These are phyloP conservation scores for Synergus japonicus DNA, from an alignment of 2,888 invertebrate species.

Conservation along the genomic window DNA sequence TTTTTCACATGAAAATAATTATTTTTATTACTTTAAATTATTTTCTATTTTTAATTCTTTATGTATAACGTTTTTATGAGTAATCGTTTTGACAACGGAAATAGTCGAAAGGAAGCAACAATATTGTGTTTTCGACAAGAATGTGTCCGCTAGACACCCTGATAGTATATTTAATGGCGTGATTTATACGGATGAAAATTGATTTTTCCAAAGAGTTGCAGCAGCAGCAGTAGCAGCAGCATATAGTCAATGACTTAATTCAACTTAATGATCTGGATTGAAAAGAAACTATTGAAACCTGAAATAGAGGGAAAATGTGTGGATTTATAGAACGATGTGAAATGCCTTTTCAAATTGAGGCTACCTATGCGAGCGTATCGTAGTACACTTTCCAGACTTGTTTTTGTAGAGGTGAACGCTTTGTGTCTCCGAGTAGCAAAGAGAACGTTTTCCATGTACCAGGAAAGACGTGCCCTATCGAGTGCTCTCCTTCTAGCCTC, in stretches of 20 bases:
- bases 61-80: too few species aligned
- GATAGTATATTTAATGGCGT: too few species aligned
- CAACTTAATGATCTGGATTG: slow-evolving; percentile 9
- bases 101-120: too few species aligned
- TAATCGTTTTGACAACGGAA: too few species aligned
- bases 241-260: slow-evolving; percentile 4
- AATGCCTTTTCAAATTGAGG: slow-evolving; percentile 34
- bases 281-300: slow-evolving; percentile 19
- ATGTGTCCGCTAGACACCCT: too few species aligned
- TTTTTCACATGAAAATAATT: too few species aligned
- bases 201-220: too few species aligned
- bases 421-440: slow-evolving; percentile 33
- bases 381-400: slow-evolving; percentile 40
- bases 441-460: slow-evolving; percentile 24
- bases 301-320: slow-evolving; percentile 24
- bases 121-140: too few species aligned
- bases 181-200: too few species aligned
- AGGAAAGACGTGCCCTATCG: slow-evolving; percentile 37
- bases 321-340: slow-evolving; percentile 13
- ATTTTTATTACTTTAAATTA: too few species aligned
- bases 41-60: too few species aligned
- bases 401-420: slow-evolving; percentile 39
- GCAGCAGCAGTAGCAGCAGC: too few species aligned
- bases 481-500: slow-evolving; percentile 26
- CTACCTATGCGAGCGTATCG: slow-evolving; percentile 20